Evolutionary conservation across 2,797 vertebrate species (phyloP).

Genomic region (Dallia pectoralis): DNA sequence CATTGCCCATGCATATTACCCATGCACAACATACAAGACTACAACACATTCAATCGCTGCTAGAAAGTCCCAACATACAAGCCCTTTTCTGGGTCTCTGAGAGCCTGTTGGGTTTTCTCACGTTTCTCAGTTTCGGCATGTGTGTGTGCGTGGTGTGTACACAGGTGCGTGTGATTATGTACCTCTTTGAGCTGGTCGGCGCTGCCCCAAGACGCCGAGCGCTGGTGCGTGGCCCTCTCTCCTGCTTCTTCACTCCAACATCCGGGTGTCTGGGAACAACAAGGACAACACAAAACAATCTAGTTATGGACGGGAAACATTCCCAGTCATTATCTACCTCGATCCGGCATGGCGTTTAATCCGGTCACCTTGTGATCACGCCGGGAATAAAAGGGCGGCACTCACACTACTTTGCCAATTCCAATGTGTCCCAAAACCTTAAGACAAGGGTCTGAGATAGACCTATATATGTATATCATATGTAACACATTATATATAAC

Average conservation of each 20-base stretch:
- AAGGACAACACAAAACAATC: slow-evolving; percentile 8
- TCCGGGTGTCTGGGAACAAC: slow-evolving; percentile 81
- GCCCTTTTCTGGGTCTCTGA: background rate
- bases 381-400: background rate
- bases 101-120: background rate
- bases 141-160: background rate
- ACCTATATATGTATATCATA: too few relatives aligned
- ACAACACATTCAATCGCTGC: too few relatives aligned
- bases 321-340: too few relatives aligned
- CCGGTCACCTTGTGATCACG: too few relatives aligned
- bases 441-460: too few relatives aligned
- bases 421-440: background rate
- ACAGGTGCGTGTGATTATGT: slow-evolving; percentile 19
- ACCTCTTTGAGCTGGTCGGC: slow-evolving; percentile 90
- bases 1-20: too few relatives aligned
- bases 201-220: slow-evolving; percentile 89
- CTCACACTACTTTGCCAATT: background rate
- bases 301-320: too few relatives aligned
- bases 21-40: too few relatives aligned
- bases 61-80: too few relatives aligned
- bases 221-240: slow-evolving; percentile 80
- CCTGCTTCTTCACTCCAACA: slow-evolving; percentile 84
- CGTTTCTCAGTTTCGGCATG: background rate
- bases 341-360: too few relatives aligned
- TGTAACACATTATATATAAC: too few relatives aligned